Evolutionary conservation across 2,113 vertebrate genomes (phyloP), one percentile per base, ranked within the genome.

Genomic region (Podarcis muralis): DNA sequence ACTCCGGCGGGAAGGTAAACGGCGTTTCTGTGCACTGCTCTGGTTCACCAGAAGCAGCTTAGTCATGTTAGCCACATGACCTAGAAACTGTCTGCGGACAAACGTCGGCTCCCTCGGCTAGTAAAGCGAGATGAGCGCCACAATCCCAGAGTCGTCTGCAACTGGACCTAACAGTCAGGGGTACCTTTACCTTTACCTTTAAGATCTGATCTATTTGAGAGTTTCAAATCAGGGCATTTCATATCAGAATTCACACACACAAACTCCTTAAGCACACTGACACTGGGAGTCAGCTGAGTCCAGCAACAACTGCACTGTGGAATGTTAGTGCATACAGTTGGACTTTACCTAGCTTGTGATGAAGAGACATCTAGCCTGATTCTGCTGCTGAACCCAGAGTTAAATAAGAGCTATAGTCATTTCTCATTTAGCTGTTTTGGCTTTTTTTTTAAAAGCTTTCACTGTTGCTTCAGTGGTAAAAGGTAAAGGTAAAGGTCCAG

Each of bases 371-470:
- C 27, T n/a, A 2, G 12, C 9, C 48, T 25, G 32, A 40, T 74
- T 72, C 32, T 74, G 68, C 23, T 37, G 53, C 35, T 87, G 81
- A 87, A 81, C 78, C 86, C 72, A 12, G 40, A 81, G 43, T 87
- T 87, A 81, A 87, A 77, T 48, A 81, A 81, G 27, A 74, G 66
- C 27, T 22, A 9, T 40, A 40, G 69, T 62, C 78, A 79, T 11
- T 2, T 62, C 85, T 89, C 48, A 80, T 91, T 22, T 1, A 68
- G n/a, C 4, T 85, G n/a, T 85, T 86, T 84, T 69, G 0, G 4
- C 79, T 35, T 65, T 93, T 68, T 93, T 91, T 90, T 43, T 43
- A 1, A 78, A 89, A 88, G 86, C 87, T 59, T 12, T 0, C 3
- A 8, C 11, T 69, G 0, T 22, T 5, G 62, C 85, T 81, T 71